These are phyloP conservation scores for Muscidifurax raptorellus DNA, from an alignment of 1,140 invertebrate genomes.

Conservation along the genomic window DNA sequence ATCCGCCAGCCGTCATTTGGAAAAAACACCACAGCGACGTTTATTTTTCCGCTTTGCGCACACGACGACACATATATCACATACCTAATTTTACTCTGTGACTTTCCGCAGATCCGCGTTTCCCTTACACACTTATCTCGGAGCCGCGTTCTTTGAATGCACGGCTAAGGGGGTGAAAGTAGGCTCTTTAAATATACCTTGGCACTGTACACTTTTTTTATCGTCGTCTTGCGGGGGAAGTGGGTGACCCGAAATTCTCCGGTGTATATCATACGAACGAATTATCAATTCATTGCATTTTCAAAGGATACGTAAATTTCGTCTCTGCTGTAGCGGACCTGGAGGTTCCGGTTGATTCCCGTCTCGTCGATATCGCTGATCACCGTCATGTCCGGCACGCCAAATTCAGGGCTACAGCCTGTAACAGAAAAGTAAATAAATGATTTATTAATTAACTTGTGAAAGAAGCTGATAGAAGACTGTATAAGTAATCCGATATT, in stretches of 20 bases:
- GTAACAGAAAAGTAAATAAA: slow-evolving; percentile 68
- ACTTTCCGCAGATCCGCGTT: background rate
- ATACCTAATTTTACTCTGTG: background rate
- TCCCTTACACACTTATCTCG: too few relatives aligned
- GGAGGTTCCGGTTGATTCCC: slow-evolving; percentile 93
- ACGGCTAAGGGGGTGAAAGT: slow-evolving; percentile 58
- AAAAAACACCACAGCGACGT: too few relatives aligned
- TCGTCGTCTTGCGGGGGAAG: background rate
- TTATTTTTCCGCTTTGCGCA: too few relatives aligned
- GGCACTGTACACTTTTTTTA: background rate
- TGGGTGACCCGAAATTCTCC: background rate
- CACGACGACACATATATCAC: too few relatives aligned
- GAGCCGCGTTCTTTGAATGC: background rate
- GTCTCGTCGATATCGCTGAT: slow-evolving; percentile 94
- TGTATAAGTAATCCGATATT: too few relatives aligned
- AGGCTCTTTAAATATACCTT: slow-evolving; percentile 57
- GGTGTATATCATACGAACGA: background rate
- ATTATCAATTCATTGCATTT: slow-evolving; percentile 20
- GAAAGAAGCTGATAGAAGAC: background rate
- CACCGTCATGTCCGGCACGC: slow-evolving; percentile 93
- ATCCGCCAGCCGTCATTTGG: too few relatives aligned
- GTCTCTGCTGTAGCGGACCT: slow-evolving; percentile 88
- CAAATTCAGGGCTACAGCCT: slow-evolving; percentile 79
- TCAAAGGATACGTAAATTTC: slow-evolving; percentile 95
- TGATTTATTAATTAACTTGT: slow-evolving; percentile 7